A percentile compares a stretch with the other conserved stretches of the same genome.
Evolutionary conservation across 1,140 invertebrate genomes (phyloP).

Genomic region (Danaus melanippus): DNA sequence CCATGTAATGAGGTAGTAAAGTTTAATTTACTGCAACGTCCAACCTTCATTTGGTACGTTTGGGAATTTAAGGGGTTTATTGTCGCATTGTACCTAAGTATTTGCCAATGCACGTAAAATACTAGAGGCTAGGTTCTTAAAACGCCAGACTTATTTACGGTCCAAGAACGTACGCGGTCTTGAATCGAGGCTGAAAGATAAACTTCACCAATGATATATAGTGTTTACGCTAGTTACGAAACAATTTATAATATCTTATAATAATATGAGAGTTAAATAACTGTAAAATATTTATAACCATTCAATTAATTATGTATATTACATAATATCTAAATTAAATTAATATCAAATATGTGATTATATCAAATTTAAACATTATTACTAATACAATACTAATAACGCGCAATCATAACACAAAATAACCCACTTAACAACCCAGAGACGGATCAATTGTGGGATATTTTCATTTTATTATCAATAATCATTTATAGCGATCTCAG

Average conservation of each 20-base stretch:
- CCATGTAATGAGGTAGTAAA: slow-evolving; percentile 41
- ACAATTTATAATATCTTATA: no score
- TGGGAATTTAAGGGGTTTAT: slow-evolving; percentile 46
- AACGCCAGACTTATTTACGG: slow-evolving; percentile 67
- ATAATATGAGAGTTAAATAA: not conserved
- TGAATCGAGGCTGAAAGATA: not conserved
- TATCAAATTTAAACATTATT: no score
- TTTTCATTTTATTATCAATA: slow-evolving; percentile 31
- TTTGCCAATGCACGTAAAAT: slow-evolving; percentile 70
- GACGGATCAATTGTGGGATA: no score
- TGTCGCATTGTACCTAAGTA: slow-evolving; percentile 68
- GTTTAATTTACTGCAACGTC: slow-evolving; percentile 43
- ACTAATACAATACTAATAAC: no score
- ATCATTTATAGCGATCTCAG: slow-evolving; percentile 54
- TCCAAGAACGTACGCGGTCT: slow-evolving; percentile 27
- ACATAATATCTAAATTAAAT: not conserved
- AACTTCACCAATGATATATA: not conserved
- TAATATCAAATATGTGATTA: not conserved
- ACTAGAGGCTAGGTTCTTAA: slow-evolving; percentile 63
- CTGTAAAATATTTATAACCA: not conserved
- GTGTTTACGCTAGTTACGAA: no score
- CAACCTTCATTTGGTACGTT: slow-evolving; percentile 50
- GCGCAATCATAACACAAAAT: no score
- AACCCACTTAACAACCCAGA: no score
- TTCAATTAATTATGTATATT: no score